A percentile compares a stretch with the other conserved stretches of the same genome.
phyloP scores from a whole-genome alignment of 1,140 invertebrate species.

The Pantala flavescens region DNA sequence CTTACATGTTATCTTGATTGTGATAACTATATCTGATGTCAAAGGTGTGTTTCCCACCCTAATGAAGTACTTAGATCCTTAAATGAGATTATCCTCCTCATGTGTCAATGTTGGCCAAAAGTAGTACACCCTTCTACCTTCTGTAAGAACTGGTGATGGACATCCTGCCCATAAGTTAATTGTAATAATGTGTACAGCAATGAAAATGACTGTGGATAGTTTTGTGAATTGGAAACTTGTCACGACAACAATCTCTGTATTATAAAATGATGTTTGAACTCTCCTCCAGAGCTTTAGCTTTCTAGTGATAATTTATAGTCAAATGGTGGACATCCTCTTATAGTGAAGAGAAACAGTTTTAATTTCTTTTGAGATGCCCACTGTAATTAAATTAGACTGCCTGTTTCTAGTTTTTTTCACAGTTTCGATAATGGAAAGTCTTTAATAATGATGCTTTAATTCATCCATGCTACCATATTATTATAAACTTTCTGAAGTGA shows the following conservation, averaged over 20 bases:
- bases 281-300: neutral
- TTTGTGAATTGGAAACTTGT: neutral
- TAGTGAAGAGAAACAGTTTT: neutral
- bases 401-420: too few species aligned
- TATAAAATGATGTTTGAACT: neutral
- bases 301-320: neutral
- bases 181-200: neutral
- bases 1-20: neutral
- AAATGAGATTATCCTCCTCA: neutral
- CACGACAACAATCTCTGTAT: neutral
- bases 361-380: neutral
- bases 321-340: neutral
- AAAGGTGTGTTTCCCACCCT: neutral
- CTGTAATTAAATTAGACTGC: too few species aligned
- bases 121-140: neutral
- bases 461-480: too few species aligned
- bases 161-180: neutral
- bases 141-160: neutral
- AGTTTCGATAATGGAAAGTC: too few species aligned
- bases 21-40: neutral
- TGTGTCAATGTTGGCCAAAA: neutral
- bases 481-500: too few species aligned
- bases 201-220: neutral
- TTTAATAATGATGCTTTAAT: too few species aligned
- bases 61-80: neutral